These are phyloP conservation scores for Sanderia malayensis DNA, from an alignment of 30 jellyfish, hydroid and myxozoan genomes.

Conservation along the genomic window DNA sequence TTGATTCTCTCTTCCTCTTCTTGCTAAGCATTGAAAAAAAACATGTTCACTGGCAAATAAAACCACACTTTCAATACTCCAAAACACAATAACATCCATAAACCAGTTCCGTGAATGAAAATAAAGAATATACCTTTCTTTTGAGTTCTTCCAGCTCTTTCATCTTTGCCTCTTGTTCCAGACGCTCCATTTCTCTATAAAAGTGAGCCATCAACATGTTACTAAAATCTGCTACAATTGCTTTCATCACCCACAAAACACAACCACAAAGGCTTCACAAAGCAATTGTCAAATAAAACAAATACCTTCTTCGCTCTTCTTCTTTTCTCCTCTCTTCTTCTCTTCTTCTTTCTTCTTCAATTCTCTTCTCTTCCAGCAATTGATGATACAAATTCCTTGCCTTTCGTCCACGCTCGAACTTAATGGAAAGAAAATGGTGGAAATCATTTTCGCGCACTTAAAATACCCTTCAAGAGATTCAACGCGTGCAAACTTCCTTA, in stretches of 20 bases:
- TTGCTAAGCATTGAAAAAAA: slow-evolving; percentile 27
- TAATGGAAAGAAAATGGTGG: too few species aligned
- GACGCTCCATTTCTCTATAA: slow-evolving; percentile 88
- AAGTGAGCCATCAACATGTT: too few species aligned
- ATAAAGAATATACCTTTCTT: slow-evolving; percentile 58
- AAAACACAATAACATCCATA: too few species aligned
- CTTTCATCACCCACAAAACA: too few species aligned
- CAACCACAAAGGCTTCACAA: too few species aligned
- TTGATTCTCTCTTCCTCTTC: slow-evolving; percentile 85
- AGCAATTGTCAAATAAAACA: not conserved
- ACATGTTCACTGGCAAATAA: too few species aligned
- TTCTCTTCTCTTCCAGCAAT: slow-evolving; percentile 86
- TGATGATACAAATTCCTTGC: slow-evolving; percentile 74
- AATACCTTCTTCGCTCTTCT: slow-evolving; percentile 80
- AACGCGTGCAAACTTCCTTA: too few species aligned
- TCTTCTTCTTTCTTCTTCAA: slow-evolving; percentile 90
- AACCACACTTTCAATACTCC: too few species aligned
- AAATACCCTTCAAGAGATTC: too few species aligned
- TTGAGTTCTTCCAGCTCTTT: slow-evolving; percentile 78
- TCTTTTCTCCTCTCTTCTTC: slow-evolving; percentile 87
- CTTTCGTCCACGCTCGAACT: slow-evolving; percentile 96
- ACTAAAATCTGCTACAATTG: too few species aligned
- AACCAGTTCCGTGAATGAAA: too few species aligned
- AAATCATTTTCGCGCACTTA: too few species aligned
- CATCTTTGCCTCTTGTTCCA: slow-evolving; percentile 89